A percentile compares a stretch with the other conserved stretches of the same genome.
Conservation (phyloP, 2,113 vertebrate species). For the Poecilia latipinna region DNA sequence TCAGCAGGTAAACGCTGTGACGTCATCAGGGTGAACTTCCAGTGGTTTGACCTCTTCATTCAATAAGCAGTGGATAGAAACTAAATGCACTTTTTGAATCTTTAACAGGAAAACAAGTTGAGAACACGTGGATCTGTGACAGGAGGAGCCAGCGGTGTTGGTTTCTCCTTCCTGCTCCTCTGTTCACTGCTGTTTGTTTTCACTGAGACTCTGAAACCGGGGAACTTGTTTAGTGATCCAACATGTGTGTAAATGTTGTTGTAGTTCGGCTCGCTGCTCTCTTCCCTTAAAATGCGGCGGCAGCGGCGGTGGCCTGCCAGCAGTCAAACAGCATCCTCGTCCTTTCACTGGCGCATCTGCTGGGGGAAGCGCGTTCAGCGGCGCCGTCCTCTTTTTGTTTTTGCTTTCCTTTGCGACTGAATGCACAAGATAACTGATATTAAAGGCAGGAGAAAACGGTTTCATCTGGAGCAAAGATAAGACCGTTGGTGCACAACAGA, state of each 20-base stretch:
- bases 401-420: conserved; percentile 51
- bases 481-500: conserved; percentile 66
- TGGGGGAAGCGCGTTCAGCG: conserved; percentile 39
- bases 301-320: neutral
- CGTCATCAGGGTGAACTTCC: neutral
- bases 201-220: neutral
- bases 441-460: conserved; percentile 69
- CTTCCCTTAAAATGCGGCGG: conserved; percentile 27
- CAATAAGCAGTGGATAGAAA: too few species aligned
- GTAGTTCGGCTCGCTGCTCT: neutral
- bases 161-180: neutral
- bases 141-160: neutral
- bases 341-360: conserved; percentile 19
- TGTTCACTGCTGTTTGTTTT: neutral
- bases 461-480: conserved; percentile 68
- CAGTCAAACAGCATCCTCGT: conserved; percentile 2
- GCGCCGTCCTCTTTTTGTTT: conserved; percentile 47
- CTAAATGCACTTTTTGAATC: too few species aligned
- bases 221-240: neutral
- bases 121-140: neutral
- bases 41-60: too few species aligned
- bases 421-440: conserved; percentile 67
- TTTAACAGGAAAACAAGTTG: neutral
- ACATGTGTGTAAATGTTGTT: neutral
- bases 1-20: neutral